Percentiles rank a stretch among this genome's conserved stretches.
phyloP scores from a whole-genome alignment of 2,888 invertebrate genomes.

The Ornithoptera priamus region DNA sequence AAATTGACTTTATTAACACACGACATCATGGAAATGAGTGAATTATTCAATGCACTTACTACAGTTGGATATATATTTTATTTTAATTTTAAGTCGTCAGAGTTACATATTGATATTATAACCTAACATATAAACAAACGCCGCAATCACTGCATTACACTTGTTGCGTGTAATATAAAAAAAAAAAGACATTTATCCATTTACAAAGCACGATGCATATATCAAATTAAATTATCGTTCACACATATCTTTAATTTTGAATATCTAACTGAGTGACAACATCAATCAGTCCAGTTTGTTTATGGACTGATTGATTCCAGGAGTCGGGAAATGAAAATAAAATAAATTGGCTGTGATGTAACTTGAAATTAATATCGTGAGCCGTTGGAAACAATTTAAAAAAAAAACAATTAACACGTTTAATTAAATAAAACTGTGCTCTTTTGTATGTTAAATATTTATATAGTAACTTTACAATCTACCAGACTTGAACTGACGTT shows the following conservation, averaged over 20 bases:
- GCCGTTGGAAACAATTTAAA: not conserved
- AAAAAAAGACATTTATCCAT: not conserved
- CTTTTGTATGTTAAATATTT: too few species aligned
- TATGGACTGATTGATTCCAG: too few species aligned
- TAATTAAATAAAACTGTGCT: too few species aligned
- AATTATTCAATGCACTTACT: constrained; percentile 13
- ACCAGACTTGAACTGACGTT: too few species aligned
- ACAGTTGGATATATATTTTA: not conserved
- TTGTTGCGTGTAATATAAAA: not conserved
- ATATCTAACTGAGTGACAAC: too few species aligned
- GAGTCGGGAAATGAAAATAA: not conserved
- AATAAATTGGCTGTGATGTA: constrained; percentile 10
- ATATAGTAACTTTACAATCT: too few species aligned
- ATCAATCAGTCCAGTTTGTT: too few species aligned
- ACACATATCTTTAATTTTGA: not conserved
- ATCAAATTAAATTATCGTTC: not conserved
- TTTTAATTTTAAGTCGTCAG: constrained; percentile 7
- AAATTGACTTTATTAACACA: constrained; percentile 1
- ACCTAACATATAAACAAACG: not conserved
- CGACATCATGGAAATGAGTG: not conserved
- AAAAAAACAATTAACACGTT: too few species aligned
- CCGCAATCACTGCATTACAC: not conserved
- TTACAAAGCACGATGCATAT: not conserved
- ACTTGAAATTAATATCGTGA: not conserved
- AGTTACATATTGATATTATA: constrained; percentile 7